Evolutionary conservation across 2,888 invertebrate species (phyloP).

Genomic region (Xestia xanthographa): DNA sequence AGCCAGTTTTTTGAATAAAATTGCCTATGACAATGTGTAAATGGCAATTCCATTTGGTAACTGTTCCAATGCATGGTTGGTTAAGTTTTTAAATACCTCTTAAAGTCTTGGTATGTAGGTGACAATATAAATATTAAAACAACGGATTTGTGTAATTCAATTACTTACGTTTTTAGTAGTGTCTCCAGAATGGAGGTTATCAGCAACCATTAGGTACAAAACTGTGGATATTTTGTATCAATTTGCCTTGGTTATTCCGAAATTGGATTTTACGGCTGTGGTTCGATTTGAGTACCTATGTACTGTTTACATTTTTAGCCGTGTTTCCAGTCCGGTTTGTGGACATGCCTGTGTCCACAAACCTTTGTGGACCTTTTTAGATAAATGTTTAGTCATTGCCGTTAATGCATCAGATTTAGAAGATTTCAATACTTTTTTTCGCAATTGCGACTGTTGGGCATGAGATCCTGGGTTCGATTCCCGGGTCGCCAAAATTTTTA

Average conservation of each 20-base stretch:
- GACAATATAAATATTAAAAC: slow-evolving; percentile 57
- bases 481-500: no score
- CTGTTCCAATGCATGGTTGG: slow-evolving; percentile 22
- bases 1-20: slow-evolving; percentile 74
- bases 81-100: slow-evolving; percentile 33
- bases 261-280: neutral
- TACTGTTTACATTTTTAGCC: neutral
- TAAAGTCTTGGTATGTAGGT: slow-evolving; percentile 47
- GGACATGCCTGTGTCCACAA: rapidly evolving
- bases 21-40: slow-evolving; percentile 77
- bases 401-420: neutral
- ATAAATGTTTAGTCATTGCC: neutral
- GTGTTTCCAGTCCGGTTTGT: neutral
- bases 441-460: no score
- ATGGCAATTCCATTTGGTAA: slow-evolving; percentile 62
- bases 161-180: slow-evolving; percentile 32
- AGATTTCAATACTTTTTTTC: neutral
- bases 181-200: slow-evolving; percentile 11
- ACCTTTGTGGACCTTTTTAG: neutral
- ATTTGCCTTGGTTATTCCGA: slow-evolving; percentile 5
- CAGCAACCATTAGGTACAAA: slow-evolving; percentile 14
- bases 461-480: no score
- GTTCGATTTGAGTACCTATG: neutral
- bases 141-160: slow-evolving; percentile 53
- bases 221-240: slow-evolving; percentile 8